Base-by-base conservation (phyloP, 2,797 vertebrate genomes). In the Sphaeramia orbicularis region DNA sequence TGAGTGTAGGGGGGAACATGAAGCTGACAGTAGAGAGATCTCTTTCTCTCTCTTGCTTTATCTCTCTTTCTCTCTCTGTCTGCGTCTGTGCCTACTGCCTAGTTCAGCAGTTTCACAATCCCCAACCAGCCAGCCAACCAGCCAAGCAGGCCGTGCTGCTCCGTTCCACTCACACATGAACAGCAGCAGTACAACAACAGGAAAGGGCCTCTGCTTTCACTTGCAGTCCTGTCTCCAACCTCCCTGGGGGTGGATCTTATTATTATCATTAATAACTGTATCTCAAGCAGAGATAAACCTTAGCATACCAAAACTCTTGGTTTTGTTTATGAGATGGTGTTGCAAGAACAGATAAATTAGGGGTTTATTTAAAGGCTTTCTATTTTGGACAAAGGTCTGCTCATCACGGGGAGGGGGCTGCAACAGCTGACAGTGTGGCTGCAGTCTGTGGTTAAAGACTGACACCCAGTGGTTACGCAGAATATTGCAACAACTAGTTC, bases 81-180 rank as follows among this genome's bases (percentile, higher is more conserved):
- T 59, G 57, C 77, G 83, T 86, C 80, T 86, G 81, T 86, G 85
- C 81, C 87, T 81, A 86, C 81, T 93, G 93, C 92, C 89, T 67
- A 93, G 91, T 92, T 94, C 93, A 93, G 93, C 93, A 93, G 89
- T 94, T 94, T 94, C 92, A 91, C 92, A 94, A 94, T 93, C 92
- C 91, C 89, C 71, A 16, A 71, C 76, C 62, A 56, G 71, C 73
- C 84, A 75, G 86, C 85, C 87, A 80, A 76, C 60, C 81, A 83
- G 76, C 54, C 80, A 30, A 81, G 78, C 83, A 85, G 73, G 65
- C 85, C 59, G 87, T 81, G 75, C 81, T 78, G 81, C 83, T 85
- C 87, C 47, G 68, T 88, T 86, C 87, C 87, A 82, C 84, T 84
- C 88, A 87, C 90, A 89, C 85, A 90, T 77, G 83, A 84, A 81